Conservation (phyloP, 2,113 vertebrate species). For the Xiphophorus hellerii region DNA sequence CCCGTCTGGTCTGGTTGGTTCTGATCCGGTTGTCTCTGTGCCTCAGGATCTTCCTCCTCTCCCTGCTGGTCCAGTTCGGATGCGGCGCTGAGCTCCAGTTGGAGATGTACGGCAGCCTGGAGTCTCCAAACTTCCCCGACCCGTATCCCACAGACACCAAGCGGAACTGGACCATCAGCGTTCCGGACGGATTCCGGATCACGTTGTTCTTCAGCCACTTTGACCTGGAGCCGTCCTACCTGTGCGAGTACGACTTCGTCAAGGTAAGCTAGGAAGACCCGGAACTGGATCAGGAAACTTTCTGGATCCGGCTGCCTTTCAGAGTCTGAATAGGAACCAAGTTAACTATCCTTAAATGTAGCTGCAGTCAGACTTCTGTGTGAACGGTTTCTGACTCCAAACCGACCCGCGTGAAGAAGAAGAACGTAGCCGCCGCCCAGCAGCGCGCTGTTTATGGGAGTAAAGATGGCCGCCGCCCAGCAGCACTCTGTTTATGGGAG, state of each 20-base stretch:
- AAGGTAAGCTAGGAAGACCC: constrained; percentile 82
- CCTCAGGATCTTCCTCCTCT: background rate
- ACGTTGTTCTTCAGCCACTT: constrained; percentile 96
- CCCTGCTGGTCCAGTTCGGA: background rate
- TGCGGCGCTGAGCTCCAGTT: constrained; percentile 56
- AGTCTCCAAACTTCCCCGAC: constrained; percentile 90
- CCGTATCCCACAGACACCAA: constrained; percentile 87
- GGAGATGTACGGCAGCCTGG: constrained; percentile 87
- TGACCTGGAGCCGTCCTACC: constrained; percentile 94
- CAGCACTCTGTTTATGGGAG: too few relatives aligned
- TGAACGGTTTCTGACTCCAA: too few relatives aligned
- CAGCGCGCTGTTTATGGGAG: too few relatives aligned
- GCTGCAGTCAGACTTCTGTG: too few relatives aligned
- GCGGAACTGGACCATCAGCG: constrained; percentile 88
- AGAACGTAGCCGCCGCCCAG: too few relatives aligned
- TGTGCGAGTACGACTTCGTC: constrained; percentile 95
- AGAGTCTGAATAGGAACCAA: too few relatives aligned
- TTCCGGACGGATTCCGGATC: constrained; percentile 86
- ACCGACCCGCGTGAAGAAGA: too few relatives aligned
- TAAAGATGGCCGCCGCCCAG: too few relatives aligned
- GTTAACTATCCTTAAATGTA: too few relatives aligned
- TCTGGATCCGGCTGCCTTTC: too few relatives aligned
- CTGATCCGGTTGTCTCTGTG: background rate
- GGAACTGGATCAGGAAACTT: too few relatives aligned
- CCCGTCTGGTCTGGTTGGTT: background rate